Base-by-base conservation (phyloP, 1,140 invertebrate genomes). In the Drosophila dunni region DNA sequence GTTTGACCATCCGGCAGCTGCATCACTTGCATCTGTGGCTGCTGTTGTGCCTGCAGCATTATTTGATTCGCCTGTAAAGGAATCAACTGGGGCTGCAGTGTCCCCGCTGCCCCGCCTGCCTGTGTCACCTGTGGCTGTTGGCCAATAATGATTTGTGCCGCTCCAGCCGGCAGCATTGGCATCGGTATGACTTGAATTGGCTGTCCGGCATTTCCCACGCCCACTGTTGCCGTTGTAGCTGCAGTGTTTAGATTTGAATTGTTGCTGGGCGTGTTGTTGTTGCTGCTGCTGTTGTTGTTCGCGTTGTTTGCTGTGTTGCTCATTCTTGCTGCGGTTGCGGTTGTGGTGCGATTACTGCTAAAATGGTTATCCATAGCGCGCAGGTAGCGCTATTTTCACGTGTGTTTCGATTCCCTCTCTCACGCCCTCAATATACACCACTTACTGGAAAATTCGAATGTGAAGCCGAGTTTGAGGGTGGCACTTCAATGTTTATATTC, bases 1-100 rank as follows among this genome's bases (percentile, higher is more conserved):
- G 97, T 98, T 92, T 98, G 97, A n/a, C 98, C 98, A 93, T 98
- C 97, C 0, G 96, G 94, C 8, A 97, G 97, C 92, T 98, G 97
- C 38, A 99, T 95, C 24, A 99, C 94, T 92, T 98, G 96, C 69
- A 95, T 95, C 57, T 96, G 95, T 67, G 94, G 94, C 61, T 94
- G 94, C 51, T 91, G 90, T 57, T 91, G 91, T 7, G 81, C 88
- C 73, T 91, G 90, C 15, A 91, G 60, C 90, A 92, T 91, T 13
- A 92, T 89, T 64, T 91, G 88, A 17, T 81, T 84, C n/a, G 82
- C 77, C 54, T 92, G 91, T 40, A 92, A 58, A 1, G 82, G 85
- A 62, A 91, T 89, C 38, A 91, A 13, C n/a, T 79, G 82, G 0
- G 78, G 75, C 36, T 84, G 91, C 51, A 81, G 34, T 1, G 50